These are phyloP conservation scores for Scrobipalpa atriplicella DNA, from an alignment of 2,888 invertebrate species.

Conservation along the genomic window DNA sequence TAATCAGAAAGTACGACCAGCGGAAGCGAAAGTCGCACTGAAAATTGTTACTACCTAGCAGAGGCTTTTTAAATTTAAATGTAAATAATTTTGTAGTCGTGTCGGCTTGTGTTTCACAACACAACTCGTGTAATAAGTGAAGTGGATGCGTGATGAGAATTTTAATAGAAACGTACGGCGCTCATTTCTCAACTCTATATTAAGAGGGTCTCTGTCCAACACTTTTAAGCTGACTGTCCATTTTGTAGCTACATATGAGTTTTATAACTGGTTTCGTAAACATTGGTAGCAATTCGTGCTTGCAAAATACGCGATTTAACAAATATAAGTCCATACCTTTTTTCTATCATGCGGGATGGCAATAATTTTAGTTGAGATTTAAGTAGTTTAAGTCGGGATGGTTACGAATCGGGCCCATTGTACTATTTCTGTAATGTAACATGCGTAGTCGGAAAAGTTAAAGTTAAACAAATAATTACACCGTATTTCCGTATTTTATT, in stretches of 20 bases:
- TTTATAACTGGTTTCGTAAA: too few relatives aligned
- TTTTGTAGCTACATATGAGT: neutral
- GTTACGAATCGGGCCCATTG: too few relatives aligned
- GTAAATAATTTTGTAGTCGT: neutral
- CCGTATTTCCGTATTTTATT: too few relatives aligned
- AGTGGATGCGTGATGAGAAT: neutral
- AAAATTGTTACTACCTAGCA: neutral
- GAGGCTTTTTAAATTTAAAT: neutral
- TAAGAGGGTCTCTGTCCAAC: neutral
- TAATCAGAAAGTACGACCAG: neutral
- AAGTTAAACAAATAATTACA: too few relatives aligned
- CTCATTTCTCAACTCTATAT: neutral
- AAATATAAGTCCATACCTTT: too few relatives aligned
- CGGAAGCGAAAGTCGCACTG: neutral
- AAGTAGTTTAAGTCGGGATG: too few relatives aligned
- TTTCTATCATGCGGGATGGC: too few relatives aligned
- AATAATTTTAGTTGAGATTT: too few relatives aligned
- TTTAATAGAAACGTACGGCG: neutral
- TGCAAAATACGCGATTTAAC: too few relatives aligned
- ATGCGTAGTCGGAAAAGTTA: too few relatives aligned
- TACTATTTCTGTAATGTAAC: too few relatives aligned
- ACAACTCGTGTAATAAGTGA: neutral
- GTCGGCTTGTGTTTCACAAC: neutral
- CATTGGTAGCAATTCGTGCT: too few relatives aligned
- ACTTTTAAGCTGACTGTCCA: neutral